Conservation (phyloP, 2,888 invertebrate species). For the Apodemia duryi region DNA sequence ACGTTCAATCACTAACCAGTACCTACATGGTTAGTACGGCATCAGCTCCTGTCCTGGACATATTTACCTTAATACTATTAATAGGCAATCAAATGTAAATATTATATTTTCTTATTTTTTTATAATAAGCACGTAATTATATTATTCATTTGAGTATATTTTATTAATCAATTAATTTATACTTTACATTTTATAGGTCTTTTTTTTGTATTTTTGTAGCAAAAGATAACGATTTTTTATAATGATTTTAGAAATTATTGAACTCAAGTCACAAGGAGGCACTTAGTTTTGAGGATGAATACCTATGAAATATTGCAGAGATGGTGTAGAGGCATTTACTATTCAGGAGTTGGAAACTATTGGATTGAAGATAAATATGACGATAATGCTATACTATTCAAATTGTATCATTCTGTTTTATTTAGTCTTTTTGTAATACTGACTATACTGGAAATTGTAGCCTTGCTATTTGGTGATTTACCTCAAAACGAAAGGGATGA, state of each 20-base stretch:
- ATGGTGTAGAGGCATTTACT: neutral
- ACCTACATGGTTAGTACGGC: neutral
- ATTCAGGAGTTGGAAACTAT: neutral
- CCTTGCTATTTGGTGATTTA: neutral
- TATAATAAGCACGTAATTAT: too few species aligned
- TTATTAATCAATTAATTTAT: too few species aligned
- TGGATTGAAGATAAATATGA: neutral
- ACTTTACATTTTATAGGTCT: too few species aligned
- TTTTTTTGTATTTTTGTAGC: too few species aligned
- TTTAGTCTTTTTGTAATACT: neutral
- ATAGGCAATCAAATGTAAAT: neutral
- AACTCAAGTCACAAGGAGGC: neutral
- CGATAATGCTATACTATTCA: neutral
- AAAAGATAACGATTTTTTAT: too few species aligned
- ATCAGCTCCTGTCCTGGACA: neutral
- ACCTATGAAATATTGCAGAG: neutral
- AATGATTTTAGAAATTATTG: too few species aligned
- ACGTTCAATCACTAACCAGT: neutral
- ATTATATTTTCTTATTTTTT: too few species aligned
- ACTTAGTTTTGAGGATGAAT: neutral
- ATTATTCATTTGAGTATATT: too few species aligned
- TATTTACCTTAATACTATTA: neutral
- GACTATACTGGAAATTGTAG: neutral
- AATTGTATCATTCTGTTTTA: neutral
- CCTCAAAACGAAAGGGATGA: neutral